phyloP scores from a whole-genome alignment of 2,113 vertebrate species.

The Malurus melanocephalus region DNA sequence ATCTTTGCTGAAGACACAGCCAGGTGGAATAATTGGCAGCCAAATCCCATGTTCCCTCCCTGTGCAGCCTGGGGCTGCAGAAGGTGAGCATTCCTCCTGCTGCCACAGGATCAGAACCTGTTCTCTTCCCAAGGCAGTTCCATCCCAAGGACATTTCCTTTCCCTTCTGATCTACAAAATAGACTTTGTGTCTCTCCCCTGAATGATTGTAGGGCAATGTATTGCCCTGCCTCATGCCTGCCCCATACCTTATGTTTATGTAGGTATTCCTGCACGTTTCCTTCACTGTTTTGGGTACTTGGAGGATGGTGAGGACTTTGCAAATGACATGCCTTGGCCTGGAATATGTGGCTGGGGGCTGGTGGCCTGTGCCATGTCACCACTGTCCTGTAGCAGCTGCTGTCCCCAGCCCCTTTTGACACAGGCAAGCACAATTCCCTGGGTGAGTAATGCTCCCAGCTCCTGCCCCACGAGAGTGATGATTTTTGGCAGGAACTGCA shows the following conservation, averaged over 20 bases:
- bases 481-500: background rate
- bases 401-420: background rate
- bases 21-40: conserved; percentile 16
- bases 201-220: background rate
- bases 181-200: background rate
- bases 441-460: background rate
- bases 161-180: background rate
- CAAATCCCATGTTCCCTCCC: background rate
- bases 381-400: rapidly evolving
- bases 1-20: background rate
- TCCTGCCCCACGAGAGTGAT: rapidly evolving
- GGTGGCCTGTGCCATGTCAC: background rate
- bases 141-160: background rate
- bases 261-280: background rate
- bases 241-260: background rate
- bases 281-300: background rate
- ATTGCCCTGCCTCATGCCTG: background rate
- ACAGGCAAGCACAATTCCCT: background rate
- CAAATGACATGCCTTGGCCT: background rate
- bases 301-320: background rate
- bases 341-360: no score
- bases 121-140: background rate
- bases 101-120: background rate
- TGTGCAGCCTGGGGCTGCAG: background rate
- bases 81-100: background rate